Percentiles rank a stretch among this genome's conserved stretches.
Evolutionary conservation across 2,797 vertebrate genomes (phyloP).

Genomic region (Podargus strigoides): DNA sequence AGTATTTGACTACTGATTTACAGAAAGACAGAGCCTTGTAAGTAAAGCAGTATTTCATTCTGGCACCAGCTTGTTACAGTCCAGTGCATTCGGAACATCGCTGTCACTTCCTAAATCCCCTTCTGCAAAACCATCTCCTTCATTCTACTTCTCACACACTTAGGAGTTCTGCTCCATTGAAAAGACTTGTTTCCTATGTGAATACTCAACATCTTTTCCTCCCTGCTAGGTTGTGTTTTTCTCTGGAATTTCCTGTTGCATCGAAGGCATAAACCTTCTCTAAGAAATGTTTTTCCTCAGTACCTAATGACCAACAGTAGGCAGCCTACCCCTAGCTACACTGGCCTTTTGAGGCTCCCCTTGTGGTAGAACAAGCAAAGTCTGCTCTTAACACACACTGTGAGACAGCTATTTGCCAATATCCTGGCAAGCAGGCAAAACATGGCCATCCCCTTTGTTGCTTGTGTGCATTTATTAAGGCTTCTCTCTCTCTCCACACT

Average conservation of each 20-base stretch:
- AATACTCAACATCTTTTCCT: not conserved
- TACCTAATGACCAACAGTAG: not conserved
- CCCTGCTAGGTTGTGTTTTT: not conserved
- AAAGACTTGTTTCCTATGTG: not conserved
- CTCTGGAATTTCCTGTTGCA: not conserved
- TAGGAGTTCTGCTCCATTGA: not conserved
- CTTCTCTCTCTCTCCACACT: not conserved
- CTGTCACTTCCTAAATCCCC: not conserved
- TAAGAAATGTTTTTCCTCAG: not conserved
- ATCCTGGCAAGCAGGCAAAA: not conserved
- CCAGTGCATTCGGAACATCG: not conserved
- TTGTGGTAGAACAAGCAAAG: not conserved
- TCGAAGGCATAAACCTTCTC: not conserved
- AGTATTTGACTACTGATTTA: not conserved
- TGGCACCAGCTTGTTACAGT: not conserved
- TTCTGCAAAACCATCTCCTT: not conserved
- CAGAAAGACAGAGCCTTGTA: not conserved
- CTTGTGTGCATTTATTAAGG: not conserved
- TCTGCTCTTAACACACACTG: not conserved
- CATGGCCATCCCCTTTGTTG: not conserved
- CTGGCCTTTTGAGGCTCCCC: not conserved
- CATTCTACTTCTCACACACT: not conserved
- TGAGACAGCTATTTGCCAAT: not conserved
- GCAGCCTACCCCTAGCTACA: not conserved
- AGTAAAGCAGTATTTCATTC: not conserved